A percentile compares a stretch with the other conserved stretches of the same genome.
phyloP scores from a whole-genome alignment of 2,888 invertebrate genomes.

The Luperina nickerlii region DNA sequence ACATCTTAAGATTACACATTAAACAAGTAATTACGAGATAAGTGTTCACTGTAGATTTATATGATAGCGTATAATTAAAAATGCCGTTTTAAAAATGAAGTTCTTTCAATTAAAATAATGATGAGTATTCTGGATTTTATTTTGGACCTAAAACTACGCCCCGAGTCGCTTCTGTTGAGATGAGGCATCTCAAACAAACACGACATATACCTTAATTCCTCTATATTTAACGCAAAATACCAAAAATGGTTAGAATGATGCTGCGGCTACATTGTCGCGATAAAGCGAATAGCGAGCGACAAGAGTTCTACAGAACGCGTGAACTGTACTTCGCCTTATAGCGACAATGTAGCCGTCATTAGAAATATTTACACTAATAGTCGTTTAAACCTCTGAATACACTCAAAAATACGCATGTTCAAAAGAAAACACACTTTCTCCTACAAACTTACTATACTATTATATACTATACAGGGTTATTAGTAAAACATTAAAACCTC shows the following conservation, averaged over 20 bases:
- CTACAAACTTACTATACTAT: no score
- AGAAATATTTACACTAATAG: no score
- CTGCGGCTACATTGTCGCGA: neutral
- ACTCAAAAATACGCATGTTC: neutral
- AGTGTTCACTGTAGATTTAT: slow-evolving; percentile 63
- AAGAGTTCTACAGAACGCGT: no score
- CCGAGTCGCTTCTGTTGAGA: neutral
- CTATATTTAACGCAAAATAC: neutral
- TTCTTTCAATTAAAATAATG: slow-evolving; percentile 73
- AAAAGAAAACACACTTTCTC: no score
- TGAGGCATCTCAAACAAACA: neutral
- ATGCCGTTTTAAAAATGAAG: slow-evolving; percentile 74
- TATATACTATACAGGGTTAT: no score
- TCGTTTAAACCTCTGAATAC: neutral
- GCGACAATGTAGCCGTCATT: no score
- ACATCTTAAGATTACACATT: neutral
- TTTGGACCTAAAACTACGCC: neutral
- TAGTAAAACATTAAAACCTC: no score
- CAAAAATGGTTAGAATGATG: neutral
- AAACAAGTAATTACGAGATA: slow-evolving; percentile 8
- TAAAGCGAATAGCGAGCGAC: neutral
- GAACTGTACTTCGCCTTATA: no score
- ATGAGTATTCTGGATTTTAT: slow-evolving; percentile 56
- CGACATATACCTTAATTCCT: neutral
- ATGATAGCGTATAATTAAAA: slow-evolving; percentile 70